Evolutionary conservation across 2,113 vertebrate genomes (phyloP), one percentile per base, ranked within the genome.

Genomic region (Stictonetta naevosa): DNA sequence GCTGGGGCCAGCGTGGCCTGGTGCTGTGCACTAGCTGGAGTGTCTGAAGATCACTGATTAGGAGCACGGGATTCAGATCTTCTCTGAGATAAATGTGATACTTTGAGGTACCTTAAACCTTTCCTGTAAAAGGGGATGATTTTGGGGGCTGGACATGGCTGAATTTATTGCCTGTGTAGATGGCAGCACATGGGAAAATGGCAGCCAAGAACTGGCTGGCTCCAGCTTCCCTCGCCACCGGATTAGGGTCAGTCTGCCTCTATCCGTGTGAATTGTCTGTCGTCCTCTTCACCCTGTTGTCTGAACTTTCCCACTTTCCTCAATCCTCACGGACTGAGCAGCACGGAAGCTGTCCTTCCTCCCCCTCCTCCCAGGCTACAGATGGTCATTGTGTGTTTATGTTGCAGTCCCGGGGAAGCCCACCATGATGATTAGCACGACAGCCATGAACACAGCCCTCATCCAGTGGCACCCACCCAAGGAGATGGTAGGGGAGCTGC

Each of bases 401-500:
- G 95, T 97, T 97, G 86, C 96, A 99, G 99, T 99, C 89, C 99
- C 99, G 64, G 99, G 98, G 83, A 99, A 98, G 91, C 99, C 99
- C 94, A 99, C 98, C 82, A 99, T 99, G 99, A 99, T 99, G 98
- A 99, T 99, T 97, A 99, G 99, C 97, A 98, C 99, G 92, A 99
- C 99, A n/a, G 98, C 98, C 72, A 99, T 99, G 95, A 99, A 99
- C 97, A 99, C 99, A 3, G 99, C 99, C 9, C 98, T 99, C 88
- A 99, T 99, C 96, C 99, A 99, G 98, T 99, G 99, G 99, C 99
- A 99, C 97, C 99, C 99, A 12, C 99, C 99, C 68, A 99, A 99
- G 96, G 99, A 99, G 94, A 98, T 99, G 97, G 98, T 99, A 6
- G 99, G 99, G 15, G 99, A 99, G 95, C 98, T 99, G 88, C 95